These are phyloP conservation scores for Mesorhabditis spiculigera DNA, from an alignment of 2,888 invertebrate species.

Conservation along the genomic window DNA sequence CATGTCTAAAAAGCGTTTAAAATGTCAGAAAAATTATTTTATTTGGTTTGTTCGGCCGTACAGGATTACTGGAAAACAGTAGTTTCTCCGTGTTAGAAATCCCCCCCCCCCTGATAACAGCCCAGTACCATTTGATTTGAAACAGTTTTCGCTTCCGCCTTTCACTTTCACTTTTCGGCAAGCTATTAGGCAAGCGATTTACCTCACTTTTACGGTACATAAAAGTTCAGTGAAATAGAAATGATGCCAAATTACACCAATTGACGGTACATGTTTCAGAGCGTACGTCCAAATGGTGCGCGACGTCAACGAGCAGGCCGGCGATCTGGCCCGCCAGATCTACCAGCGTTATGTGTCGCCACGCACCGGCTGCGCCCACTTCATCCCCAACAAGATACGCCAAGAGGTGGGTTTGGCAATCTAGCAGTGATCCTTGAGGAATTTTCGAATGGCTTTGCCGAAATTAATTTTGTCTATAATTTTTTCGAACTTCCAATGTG, in stretches of 20 bases:
- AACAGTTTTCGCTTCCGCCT: not conserved
- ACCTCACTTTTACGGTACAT: too few species aligned
- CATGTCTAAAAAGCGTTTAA: constrained; percentile 14
- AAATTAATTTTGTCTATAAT: not conserved
- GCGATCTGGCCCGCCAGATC: constrained; percentile 41
- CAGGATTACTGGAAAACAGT: not conserved
- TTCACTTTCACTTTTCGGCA: too few species aligned
- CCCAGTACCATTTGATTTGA: not conserved
- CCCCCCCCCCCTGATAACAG: not conserved
- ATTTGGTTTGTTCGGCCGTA: not conserved
- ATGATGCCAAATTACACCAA: not conserved
- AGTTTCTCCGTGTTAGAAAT: not conserved
- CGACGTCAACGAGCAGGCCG: constrained; percentile 29
- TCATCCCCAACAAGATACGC: constrained; percentile 28
- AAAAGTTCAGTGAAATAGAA: too few species aligned
- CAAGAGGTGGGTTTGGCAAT: constrained; percentile 22
- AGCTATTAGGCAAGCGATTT: too few species aligned
- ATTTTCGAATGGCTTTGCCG: too few species aligned
- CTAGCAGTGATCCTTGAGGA: constrained; percentile 7
- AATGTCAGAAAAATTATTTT: constrained; percentile 6
- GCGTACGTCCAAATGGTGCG: constrained; percentile 42
- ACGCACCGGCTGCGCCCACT: constrained; percentile 33
- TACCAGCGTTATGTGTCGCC: constrained; percentile 38
- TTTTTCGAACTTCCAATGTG: too few species aligned
- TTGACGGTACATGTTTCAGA: constrained; percentile 8